Evolutionary conservation across 2,888 invertebrate genomes (phyloP).

Genomic region (Noctua fimbriata): DNA sequence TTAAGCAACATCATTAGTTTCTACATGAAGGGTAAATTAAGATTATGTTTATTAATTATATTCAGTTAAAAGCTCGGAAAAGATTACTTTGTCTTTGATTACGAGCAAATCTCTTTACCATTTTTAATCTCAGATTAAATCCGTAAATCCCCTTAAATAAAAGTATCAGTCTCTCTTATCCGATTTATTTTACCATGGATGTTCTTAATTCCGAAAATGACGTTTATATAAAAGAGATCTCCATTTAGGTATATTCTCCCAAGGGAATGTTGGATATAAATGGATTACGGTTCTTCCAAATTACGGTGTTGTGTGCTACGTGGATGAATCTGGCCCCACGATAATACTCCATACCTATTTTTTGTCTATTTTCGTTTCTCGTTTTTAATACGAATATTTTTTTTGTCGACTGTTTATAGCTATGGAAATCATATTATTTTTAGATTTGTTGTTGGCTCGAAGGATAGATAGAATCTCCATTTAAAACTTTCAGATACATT

Average conservation of each 20-base stretch:
- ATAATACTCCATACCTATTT: slow-evolving; percentile 51
- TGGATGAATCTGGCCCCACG: slow-evolving; percentile 63
- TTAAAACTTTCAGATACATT: background rate
- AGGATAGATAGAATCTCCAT: background rate
- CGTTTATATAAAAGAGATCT: slow-evolving; percentile 56
- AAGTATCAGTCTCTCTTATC: slow-evolving; percentile 52
- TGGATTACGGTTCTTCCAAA: slow-evolving; percentile 68
- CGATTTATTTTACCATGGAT: slow-evolving; percentile 58
- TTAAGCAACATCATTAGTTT: slow-evolving; percentile 14
- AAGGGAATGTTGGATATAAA: slow-evolving; percentile 63
- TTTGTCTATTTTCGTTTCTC: slow-evolving; percentile 39
- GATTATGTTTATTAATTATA: slow-evolving; percentile 9
- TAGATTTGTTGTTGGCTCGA: background rate
- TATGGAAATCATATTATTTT: background rate
- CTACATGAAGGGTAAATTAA: slow-evolving; percentile 12
- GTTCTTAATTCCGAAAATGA: slow-evolving; percentile 64
- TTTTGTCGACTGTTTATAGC: slow-evolving; percentile 3
- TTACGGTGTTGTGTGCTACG: slow-evolving; percentile 64
- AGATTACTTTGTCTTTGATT: slow-evolving; percentile 14
- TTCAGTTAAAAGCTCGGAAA: background rate
- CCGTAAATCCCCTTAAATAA: slow-evolving; percentile 50
- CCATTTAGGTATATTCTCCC: slow-evolving; percentile 56
- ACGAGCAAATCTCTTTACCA: slow-evolving; percentile 16
- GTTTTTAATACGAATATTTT: slow-evolving; percentile 12
- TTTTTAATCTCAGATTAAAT: slow-evolving; percentile 40